A percentile compares a stretch with the other conserved stretches of the same genome.
These are phyloP conservation scores for Microcaecilia unicolor DNA, from an alignment of 2,797 vertebrate species.

Conservation along the genomic window DNA sequence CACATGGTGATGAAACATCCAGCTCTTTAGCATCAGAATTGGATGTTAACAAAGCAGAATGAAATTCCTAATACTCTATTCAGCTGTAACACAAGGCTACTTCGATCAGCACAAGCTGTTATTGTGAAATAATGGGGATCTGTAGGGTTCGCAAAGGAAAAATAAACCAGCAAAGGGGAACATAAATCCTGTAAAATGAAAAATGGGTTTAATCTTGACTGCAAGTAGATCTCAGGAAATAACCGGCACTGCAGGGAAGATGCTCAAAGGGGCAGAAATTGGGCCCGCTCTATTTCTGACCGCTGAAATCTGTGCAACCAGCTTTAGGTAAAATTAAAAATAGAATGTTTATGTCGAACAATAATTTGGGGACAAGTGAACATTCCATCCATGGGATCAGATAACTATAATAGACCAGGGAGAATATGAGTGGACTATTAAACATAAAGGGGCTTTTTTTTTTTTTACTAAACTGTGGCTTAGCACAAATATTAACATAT, in stretches of 20 bases:
- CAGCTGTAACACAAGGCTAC: slow-evolving; percentile 1
- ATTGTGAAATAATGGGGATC: slow-evolving; percentile 14
- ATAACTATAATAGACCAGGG: slow-evolving; percentile 19
- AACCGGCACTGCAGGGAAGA: slow-evolving; percentile 21
- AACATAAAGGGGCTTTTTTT: neutral
- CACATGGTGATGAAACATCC: neutral
- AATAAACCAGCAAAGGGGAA: slow-evolving; percentile 9
- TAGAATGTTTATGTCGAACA: slow-evolving; percentile 23
- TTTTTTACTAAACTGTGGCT: no score
- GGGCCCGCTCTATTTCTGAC: slow-evolving; percentile 15
- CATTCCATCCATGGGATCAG: slow-evolving; percentile 17
- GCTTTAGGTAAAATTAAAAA: slow-evolving; percentile 46
- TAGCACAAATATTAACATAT: no score
- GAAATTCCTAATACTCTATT: slow-evolving; percentile 4
- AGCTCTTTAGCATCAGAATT: neutral
- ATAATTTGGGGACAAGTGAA: neutral
- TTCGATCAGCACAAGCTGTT: slow-evolving; percentile 11
- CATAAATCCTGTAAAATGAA: slow-evolving; percentile 1
- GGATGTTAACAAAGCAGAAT: slow-evolving; percentile 7
- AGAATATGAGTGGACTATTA: neutral
- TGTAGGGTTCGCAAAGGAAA: slow-evolving; percentile 2
- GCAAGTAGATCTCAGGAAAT: no score
- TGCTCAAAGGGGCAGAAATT: slow-evolving; percentile 15
- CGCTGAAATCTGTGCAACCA: slow-evolving; percentile 24
- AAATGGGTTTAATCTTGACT: slow-evolving; percentile 4